Conservation (phyloP, 2,113 vertebrate species). For the Erythrolamprus reginae region DNA sequence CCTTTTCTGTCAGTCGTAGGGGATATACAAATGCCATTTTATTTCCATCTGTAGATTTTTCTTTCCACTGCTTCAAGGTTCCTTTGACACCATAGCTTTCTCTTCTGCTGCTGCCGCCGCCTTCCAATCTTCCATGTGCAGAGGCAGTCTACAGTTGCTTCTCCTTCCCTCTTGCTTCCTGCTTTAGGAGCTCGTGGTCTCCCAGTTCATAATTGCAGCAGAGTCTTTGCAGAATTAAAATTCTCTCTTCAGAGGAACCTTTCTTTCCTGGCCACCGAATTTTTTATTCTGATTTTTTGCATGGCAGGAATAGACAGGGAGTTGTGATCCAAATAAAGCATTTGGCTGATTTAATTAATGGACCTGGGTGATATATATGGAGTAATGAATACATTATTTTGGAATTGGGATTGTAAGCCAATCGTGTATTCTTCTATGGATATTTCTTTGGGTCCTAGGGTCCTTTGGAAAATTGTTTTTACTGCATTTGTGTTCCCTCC, state of each 20-base stretch:
- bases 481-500: neutral
- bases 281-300: neutral
- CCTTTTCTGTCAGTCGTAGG: neutral
- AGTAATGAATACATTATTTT: slow-evolving; percentile 3
- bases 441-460: neutral
- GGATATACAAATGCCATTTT: neutral
- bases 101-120: neutral
- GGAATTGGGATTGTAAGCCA: neutral
- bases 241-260: neutral
- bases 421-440: neutral
- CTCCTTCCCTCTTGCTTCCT: neutral
- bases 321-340: neutral
- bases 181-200: neutral
- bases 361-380: neutral
- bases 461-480: neutral
- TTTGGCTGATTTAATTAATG: neutral
- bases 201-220: neutral
- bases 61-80: neutral
- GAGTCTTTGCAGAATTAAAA: neutral
- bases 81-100: neutral
- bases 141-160: neutral
- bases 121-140: neutral
- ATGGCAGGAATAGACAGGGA: neutral
- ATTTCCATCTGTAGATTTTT: neutral
- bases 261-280: neutral